phyloP scores from a whole-genome alignment of 2,888 invertebrate genomes.

The Melinopterus prodromus region DNA sequence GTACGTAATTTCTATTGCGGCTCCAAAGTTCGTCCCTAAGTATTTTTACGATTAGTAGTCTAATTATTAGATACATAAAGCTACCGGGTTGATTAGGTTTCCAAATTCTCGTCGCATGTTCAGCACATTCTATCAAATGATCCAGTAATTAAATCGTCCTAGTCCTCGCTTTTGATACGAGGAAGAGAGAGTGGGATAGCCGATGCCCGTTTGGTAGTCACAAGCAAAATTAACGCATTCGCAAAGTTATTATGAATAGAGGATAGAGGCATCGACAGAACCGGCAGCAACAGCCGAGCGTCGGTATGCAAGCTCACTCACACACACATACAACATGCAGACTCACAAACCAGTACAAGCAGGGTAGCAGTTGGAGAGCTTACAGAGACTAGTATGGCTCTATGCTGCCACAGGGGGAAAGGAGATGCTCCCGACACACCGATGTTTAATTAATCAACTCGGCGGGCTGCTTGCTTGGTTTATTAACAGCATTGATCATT shows the following conservation, averaged over 20 bases:
- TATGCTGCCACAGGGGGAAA: slow-evolving; percentile 44
- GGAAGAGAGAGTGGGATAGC: neutral
- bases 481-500: slow-evolving; percentile 62
- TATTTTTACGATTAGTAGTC: neutral
- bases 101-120: neutral
- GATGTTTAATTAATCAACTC: slow-evolving; percentile 62
- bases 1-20: no score
- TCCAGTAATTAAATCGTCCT: neutral
- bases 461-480: slow-evolving; percentile 54
- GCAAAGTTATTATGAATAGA: slow-evolving; percentile 19
- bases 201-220: neutral
- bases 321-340: slow-evolving; percentile 9
- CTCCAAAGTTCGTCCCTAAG: neutral
- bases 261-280: neutral
- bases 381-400: neutral
- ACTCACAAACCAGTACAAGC: neutral
- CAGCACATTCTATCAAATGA: neutral
- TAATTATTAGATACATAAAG: neutral
- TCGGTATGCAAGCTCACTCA: neutral
- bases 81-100: neutral
- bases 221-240: slow-evolving; percentile 20
- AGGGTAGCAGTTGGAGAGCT: slow-evolving; percentile 5
- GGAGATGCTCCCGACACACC: slow-evolving; percentile 56
- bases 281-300: slow-evolving; percentile 5
- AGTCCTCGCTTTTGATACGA: neutral